Evolutionary conservation across 2,797 vertebrate species (phyloP).

Genomic region (Myripristis murdjan): DNA sequence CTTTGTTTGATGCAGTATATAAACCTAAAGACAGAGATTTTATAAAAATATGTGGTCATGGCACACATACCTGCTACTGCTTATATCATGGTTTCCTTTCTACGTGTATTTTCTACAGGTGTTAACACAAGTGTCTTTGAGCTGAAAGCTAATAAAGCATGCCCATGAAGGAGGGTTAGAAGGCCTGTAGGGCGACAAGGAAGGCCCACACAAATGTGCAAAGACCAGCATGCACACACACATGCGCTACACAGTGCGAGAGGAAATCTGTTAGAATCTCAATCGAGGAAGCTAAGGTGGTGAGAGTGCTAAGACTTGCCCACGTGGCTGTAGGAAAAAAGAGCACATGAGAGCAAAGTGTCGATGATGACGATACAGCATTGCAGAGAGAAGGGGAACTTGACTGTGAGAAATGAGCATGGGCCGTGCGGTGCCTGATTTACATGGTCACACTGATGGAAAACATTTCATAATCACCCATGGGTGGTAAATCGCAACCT

Average conservation of each 20-base stretch:
- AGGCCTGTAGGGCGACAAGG: slow-evolving; percentile 39
- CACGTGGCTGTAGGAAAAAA: slow-evolving; percentile 59
- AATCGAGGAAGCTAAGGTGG: slow-evolving; percentile 42
- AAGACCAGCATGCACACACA: slow-evolving; percentile 6
- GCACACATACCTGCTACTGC: neutral
- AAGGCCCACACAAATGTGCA: slow-evolving; percentile 14
- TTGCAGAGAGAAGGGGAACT: slow-evolving; percentile 79
- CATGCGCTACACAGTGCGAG: slow-evolving; percentile 42
- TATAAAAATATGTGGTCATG: neutral
- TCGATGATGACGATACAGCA: slow-evolving; percentile 48
- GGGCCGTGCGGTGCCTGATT: slow-evolving; percentile 50
- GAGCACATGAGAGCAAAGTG: slow-evolving; percentile 63
- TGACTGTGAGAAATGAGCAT: slow-evolving; percentile 76
- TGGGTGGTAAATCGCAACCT: slow-evolving; percentile 41
- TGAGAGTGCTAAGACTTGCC: slow-evolving; percentile 59
- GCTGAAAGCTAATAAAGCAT: neutral
- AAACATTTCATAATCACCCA: slow-evolving; percentile 28
- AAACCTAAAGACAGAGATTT: too few species aligned
- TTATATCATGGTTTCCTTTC: neutral
- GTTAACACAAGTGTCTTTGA: neutral
- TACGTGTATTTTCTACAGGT: neutral
- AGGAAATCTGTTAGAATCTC: slow-evolving; percentile 54
- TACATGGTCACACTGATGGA: slow-evolving; percentile 55
- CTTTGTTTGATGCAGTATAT: neutral
- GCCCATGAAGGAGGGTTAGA: slow-evolving; percentile 27